Conservation (phyloP, 2,888 invertebrate genomes). For the Tupiocoris notatus region DNA sequence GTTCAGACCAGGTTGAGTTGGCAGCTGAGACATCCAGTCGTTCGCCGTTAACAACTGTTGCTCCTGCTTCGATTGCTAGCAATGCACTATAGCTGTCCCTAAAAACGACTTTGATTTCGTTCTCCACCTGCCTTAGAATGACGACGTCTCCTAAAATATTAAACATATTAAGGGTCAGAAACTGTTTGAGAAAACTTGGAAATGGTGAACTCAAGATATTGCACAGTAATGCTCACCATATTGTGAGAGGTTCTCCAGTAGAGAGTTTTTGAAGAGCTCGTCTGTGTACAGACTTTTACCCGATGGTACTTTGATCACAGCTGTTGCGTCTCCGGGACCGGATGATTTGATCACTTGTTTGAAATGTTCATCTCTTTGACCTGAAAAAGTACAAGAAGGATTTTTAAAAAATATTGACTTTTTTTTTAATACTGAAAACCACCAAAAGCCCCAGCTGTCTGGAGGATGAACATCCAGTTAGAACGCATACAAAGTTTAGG, state of each 20-base stretch:
- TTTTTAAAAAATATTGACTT: too few relatives aligned
- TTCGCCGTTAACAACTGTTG: conserved; percentile 65
- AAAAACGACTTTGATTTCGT: conserved; percentile 89
- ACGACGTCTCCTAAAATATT: conserved; percentile 66
- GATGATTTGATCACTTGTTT: conserved; percentile 79
- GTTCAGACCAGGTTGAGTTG: conserved; percentile 80
- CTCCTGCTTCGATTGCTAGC: conserved; percentile 61
- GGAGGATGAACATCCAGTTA: too few relatives aligned
- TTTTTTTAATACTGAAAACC: background rate
- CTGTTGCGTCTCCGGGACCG: conserved; percentile 93
- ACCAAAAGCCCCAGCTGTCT: background rate
- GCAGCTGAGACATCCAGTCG: conserved; percentile 72
- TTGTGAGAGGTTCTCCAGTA: conserved; percentile 77
- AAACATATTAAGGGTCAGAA: too few relatives aligned
- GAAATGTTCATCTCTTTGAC: conserved; percentile 72
- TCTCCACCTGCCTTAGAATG: conserved; percentile 84
- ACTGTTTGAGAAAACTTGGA: too few relatives aligned
- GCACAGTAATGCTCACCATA: conserved; percentile 64
- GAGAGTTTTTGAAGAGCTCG: conserved; percentile 73
- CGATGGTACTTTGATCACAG: conserved; percentile 65
- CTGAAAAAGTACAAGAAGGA: conserved; percentile 9
- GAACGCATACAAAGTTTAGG: background rate
- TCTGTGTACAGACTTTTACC: conserved; percentile 67
- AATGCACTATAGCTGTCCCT: conserved; percentile 86
- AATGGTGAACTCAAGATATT: too few relatives aligned